phyloP scores from a whole-genome alignment of 2,113 vertebrate species.

The Callionymus lyra region DNA sequence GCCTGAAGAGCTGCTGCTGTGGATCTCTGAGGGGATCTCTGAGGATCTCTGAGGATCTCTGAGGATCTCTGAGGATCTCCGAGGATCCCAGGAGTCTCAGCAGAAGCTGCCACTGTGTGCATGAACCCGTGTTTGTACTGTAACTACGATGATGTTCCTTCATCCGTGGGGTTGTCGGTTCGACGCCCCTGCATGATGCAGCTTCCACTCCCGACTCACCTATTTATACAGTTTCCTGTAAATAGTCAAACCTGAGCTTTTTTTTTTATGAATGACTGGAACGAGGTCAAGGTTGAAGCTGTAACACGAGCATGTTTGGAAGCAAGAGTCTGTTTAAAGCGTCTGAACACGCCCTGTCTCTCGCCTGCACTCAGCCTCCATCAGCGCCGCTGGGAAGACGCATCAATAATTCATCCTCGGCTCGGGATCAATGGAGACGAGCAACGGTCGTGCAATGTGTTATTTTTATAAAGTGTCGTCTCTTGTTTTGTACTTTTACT shows the following conservation, averaged over 20 bases:
- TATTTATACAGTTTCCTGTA: background rate
- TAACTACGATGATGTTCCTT: slow-evolving; percentile 52
- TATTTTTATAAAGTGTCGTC: slow-evolving; percentile 46
- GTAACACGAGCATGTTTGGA: too few relatives aligned
- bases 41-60: too few relatives aligned
- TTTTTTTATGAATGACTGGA: too few relatives aligned
- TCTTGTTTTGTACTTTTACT: slow-evolving; percentile 42
- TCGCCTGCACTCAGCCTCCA: slow-evolving; percentile 6
- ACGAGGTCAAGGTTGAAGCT: too few relatives aligned
- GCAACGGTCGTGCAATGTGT: slow-evolving; percentile 57
- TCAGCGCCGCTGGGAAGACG: slow-evolving; percentile 20
- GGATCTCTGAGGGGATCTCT: too few relatives aligned
- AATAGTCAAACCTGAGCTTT: too few relatives aligned
- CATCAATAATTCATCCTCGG: slow-evolving; percentile 26
- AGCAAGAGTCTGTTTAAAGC: too few relatives aligned
- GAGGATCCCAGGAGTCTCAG: too few relatives aligned
- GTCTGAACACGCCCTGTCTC: background rate
- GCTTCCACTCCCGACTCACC: slow-evolving; percentile 17
- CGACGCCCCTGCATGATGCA: slow-evolving; percentile 17
- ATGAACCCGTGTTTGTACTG: slow-evolving; percentile 70
- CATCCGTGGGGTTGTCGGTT: slow-evolving; percentile 42
- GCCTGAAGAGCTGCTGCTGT: too few relatives aligned
- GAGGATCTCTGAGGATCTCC: too few relatives aligned
- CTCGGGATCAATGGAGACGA: slow-evolving; percentile 18
- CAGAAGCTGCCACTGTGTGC: slow-evolving; percentile 71